Evolutionary conservation across 2,113 vertebrate genomes (phyloP).

Genomic region (Phoxinus phoxinus): DNA sequence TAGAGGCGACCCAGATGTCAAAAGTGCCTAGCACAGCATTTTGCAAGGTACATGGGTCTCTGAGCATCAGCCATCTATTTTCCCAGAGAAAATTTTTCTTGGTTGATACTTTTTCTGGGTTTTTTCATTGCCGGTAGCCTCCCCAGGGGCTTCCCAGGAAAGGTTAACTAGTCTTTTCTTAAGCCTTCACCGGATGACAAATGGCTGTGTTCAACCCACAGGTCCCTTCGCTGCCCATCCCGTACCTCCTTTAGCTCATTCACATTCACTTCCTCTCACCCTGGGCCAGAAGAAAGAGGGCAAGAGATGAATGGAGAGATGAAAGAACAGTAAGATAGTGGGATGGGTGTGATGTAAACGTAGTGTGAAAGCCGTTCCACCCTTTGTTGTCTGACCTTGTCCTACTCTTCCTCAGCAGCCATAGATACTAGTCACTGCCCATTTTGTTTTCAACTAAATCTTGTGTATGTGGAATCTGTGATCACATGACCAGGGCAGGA

Average conservation of each 20-base stretch:
- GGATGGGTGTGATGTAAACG: slow-evolving; percentile 9
- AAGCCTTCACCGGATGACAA: slow-evolving; percentile 65
- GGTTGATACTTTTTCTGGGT: slow-evolving; percentile 47
- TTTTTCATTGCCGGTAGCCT: slow-evolving; percentile 44
- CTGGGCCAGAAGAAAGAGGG: not conserved
- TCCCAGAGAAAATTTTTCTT: slow-evolving; percentile 55
- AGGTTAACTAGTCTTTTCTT: slow-evolving; percentile 68
- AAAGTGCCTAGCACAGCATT: slow-evolving; percentile 57
- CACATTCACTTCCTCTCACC: slow-evolving; percentile 26
- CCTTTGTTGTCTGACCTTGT: slow-evolving; percentile 30
- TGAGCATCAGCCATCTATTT: slow-evolving; percentile 51
- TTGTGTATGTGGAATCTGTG: not conserved
- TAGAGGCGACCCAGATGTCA: slow-evolving; percentile 60
- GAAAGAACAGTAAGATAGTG: slow-evolving; percentile 45
- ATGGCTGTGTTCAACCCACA: slow-evolving; percentile 55
- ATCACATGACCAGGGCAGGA: not conserved
- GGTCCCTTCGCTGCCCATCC: slow-evolving; percentile 46
- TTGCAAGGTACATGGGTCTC: slow-evolving; percentile 50
- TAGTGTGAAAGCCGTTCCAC: not conserved
- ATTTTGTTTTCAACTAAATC: slow-evolving; percentile 14
- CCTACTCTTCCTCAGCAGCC: not conserved
- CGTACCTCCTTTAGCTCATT: slow-evolving; percentile 47
- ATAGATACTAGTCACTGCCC: slow-evolving; percentile 1
- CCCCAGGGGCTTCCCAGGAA: slow-evolving; percentile 59
- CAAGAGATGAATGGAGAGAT: slow-evolving; percentile 19